Evolutionary conservation across 2,797 vertebrate species (phyloP), one percentile per base, ranked within the genome.

Genomic region (Danio aesculapii): DNA sequence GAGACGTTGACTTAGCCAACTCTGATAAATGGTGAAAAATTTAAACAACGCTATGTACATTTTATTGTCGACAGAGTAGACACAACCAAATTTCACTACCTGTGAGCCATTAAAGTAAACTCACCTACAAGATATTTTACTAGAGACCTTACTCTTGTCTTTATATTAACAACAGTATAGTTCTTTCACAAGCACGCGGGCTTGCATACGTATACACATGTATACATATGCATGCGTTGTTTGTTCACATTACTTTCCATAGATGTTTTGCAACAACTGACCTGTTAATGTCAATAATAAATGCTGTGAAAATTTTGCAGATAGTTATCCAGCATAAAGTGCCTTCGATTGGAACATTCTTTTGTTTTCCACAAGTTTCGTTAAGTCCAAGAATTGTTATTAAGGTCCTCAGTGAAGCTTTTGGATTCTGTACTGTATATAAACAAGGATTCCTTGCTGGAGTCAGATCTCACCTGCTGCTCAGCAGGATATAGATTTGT

Each of bases 321-420:
- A 93, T 92, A 88, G 90, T 92, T 92, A 90, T 90, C 89, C 88
- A 88, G 88, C 77, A 90, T 94, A 95, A 95, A 94, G 93, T 95
- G 94, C 93, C 88, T 91, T 91, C 91, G 88, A 89, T 90, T 81
- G 88, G 86, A 93, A 95, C 93, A 95, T 94, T 94, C 93, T 90
- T 90, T 90, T 85, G 89, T 84, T 88, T 90, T 90, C 75, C 82
- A 16, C 52, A 80, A 77, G 79, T 83, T 75, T 70, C 46, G 19
- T 75, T 81, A 64, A 73, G 63, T 83, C 79, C 72, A 49, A 67
- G 44, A 64, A 72, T 44, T 62, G 62, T 84, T 73, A 84, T 90
- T 87, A 88, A 89, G 84, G 86, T 91, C 79, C 55, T 84, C 87
- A 78, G 88, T 86, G 81, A 88, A 85, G 76, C 68, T 83, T 58